A percentile compares a stretch with the other conserved stretches of the same genome.
Conservation (phyloP, 2,888 invertebrate genomes). For the Polymixis lichenea region DNA sequence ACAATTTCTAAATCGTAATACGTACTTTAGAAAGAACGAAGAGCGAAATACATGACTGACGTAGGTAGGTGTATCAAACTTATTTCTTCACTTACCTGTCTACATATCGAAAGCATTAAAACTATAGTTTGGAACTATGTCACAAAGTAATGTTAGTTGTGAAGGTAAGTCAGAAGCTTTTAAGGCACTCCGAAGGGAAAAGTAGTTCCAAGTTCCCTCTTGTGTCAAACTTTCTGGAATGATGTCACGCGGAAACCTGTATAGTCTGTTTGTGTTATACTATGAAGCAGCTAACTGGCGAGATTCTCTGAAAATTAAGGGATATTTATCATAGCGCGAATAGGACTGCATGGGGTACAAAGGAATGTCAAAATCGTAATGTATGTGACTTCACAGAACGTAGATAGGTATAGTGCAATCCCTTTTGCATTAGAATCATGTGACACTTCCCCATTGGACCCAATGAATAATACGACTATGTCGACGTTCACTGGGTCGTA, state of each 20-base stretch:
- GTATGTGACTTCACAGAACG: no score
- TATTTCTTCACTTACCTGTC: constrained; percentile 24
- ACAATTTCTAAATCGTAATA: no score
- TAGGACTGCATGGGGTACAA: background rate
- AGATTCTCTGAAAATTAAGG: background rate
- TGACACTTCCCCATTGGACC: background rate
- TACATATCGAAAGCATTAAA: constrained; percentile 45
- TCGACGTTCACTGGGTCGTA: no score
- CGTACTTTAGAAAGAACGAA: no score
- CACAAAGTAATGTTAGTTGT: constrained; percentile 60
- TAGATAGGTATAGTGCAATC: no score
- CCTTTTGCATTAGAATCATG: background rate
- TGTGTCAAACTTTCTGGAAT: constrained; percentile 53
- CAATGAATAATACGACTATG: no score
- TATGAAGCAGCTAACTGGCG: constrained; percentile 7
- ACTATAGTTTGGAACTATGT: constrained; percentile 61
- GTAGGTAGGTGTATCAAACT: background rate
- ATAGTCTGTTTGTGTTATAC: constrained; percentile 39
- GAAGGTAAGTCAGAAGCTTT: constrained; percentile 64
- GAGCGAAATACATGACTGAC: background rate
- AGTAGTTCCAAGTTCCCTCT: constrained; percentile 54
- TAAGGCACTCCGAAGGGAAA: constrained; percentile 59
- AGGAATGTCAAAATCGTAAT: no score
- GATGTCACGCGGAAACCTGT: constrained; percentile 55
- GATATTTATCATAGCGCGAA: background rate